phyloP scores from a whole-genome alignment of 2,113 vertebrate genomes.

The Zonotrichia leucophrys region DNA sequence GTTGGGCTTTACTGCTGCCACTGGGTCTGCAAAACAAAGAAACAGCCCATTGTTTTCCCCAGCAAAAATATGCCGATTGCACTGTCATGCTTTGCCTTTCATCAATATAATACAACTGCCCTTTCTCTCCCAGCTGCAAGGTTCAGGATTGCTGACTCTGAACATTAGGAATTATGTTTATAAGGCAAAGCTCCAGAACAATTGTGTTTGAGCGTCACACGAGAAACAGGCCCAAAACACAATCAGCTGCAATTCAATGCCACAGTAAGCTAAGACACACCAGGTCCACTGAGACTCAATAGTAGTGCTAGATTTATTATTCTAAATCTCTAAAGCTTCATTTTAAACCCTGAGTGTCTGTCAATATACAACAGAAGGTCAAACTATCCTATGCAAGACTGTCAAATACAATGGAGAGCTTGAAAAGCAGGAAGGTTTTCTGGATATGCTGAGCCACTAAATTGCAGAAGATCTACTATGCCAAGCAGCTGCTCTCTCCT shows the following conservation, averaged over 20 bases:
- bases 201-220: background rate
- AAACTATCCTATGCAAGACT: background rate
- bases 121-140: background rate
- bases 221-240: background rate
- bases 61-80: background rate
- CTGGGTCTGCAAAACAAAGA: slow-evolving; percentile 52
- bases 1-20: background rate
- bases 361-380: background rate
- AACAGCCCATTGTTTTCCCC: background rate
- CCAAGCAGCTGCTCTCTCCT: background rate
- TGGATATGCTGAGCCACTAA: background rate
- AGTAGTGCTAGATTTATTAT: background rate
- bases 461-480: background rate
- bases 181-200: slow-evolving; percentile 25
- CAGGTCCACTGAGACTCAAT: background rate
- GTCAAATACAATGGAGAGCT: background rate
- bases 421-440: background rate
- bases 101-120: background rate
- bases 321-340: background rate
- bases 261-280: background rate
- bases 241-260: background rate
- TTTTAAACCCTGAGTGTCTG: background rate
- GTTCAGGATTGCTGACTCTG: slow-evolving; percentile 9
- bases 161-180: background rate
- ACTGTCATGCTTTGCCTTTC: slow-evolving; percentile 25